phyloP scores from a whole-genome alignment of 2,797 vertebrate genomes.

The Thaleichthys pacificus region DNA sequence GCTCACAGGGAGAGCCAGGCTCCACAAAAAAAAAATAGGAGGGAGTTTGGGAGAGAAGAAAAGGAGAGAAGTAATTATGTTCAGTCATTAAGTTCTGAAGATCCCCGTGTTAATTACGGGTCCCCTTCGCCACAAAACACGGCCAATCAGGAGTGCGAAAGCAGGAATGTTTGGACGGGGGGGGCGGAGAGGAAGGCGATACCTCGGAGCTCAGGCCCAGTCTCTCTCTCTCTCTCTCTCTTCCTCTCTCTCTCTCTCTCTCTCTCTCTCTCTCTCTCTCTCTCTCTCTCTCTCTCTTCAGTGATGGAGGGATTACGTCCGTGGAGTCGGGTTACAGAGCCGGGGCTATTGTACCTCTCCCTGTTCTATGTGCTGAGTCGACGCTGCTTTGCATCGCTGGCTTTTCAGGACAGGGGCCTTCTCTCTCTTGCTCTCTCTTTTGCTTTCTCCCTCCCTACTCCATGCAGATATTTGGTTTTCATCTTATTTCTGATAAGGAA shows the following conservation, averaged over 20 bases:
- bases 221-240: neutral
- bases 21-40: conserved; percentile 4
- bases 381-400: conserved; percentile 40
- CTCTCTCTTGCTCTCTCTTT: neutral
- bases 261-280: conserved; percentile 2
- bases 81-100: conserved; percentile 84
- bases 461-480: too few relatives aligned
- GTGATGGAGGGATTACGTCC: conserved; percentile 23
- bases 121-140: conserved; percentile 75
- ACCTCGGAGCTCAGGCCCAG: conserved; percentile 43
- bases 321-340: conserved; percentile 38
- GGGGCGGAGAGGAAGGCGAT: conserved; percentile 58
- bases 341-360: conserved; percentile 41
- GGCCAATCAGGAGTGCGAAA: conserved; percentile 78
- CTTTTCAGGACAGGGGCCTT: conserved; percentile 40
- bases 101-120: conserved; percentile 85
- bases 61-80: conserved; percentile 88
- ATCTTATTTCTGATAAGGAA: too few relatives aligned
- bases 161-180: conserved; percentile 67
- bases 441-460: neutral
- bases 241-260: conserved; percentile 14
- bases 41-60: conserved; percentile 61
- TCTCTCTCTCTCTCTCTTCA: neutral
- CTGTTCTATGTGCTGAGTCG: conserved; percentile 29
- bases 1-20: conserved; percentile 64